Evolutionary conservation across 2,797 vertebrate species (phyloP).

Genomic region (Characodon lateralis): DNA sequence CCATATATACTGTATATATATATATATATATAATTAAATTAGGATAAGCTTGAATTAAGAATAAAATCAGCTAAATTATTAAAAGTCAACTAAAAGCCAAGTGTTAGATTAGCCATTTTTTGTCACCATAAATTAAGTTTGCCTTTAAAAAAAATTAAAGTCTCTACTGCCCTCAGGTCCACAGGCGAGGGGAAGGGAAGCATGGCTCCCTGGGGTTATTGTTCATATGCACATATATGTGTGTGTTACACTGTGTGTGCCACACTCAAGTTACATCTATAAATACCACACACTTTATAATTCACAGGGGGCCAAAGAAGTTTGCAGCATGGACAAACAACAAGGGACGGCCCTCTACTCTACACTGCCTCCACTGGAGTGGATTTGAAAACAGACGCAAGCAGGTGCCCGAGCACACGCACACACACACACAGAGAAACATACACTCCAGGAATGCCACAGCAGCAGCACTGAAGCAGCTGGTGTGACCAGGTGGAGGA

Average conservation of each 20-base stretch:
- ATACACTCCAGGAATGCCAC: constrained; percentile 41
- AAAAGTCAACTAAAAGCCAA: too few relatives aligned
- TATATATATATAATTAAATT: background rate
- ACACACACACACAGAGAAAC: constrained; percentile 6
- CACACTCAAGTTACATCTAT: constrained; percentile 56
- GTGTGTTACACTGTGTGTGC: constrained; percentile 28
- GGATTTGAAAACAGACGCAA: constrained; percentile 11
- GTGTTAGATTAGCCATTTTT: background rate
- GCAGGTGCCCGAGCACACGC: constrained; percentile 3
- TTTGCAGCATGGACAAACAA: constrained; percentile 16
- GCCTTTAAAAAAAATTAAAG: background rate
- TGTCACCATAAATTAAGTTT: background rate
- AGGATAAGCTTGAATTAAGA: background rate
- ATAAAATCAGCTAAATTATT: background rate
- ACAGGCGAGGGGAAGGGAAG: background rate
- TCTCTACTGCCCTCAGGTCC: background rate
- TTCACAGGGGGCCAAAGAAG: constrained; percentile 39
- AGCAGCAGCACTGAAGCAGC: constrained; percentile 56
- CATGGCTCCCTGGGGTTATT: background rate
- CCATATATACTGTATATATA: background rate
- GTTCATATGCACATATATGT: constrained; percentile 29
- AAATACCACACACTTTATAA: constrained; percentile 57
- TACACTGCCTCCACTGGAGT: constrained; percentile 9
- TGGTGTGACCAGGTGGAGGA: constrained; percentile 65
- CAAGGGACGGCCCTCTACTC: constrained; percentile 18